Evolutionary conservation across 2,113 vertebrate genomes (phyloP), one percentile per base, ranked within the genome.

Genomic region (Spilogale gracilis): DNA sequence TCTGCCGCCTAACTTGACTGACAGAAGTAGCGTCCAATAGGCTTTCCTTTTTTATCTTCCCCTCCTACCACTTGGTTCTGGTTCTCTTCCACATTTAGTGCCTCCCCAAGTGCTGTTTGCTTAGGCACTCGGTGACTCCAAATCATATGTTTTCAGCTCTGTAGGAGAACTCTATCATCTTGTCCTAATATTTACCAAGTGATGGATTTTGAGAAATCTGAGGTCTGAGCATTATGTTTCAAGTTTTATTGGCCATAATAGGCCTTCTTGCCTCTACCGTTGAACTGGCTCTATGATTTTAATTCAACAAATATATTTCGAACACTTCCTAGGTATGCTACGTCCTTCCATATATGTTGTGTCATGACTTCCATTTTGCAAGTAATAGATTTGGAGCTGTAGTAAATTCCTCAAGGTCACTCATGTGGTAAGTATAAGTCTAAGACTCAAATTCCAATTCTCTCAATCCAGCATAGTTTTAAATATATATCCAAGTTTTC

Each of bases 381-480:
- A 91, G 86, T 65, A 89, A 85, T 81, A 67, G 45, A 91, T 65
- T 38, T 38, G 11, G 87, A 86, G 60, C 60, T 63, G 9, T 23
- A 83, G n/a, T 48, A 52, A 84, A 81, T 32, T 69, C 63, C 14
- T 91, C 63, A 45, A 96, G 76, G 73, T 88, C 71, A 67, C 38
- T 79, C 20, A 71, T 50, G 63, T 50, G 73, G 14, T 61, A 69
- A 78, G 14, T 50, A 12, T 87, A 69, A 9, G 14, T 43, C 45
- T 45, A 83, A 89, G 56, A 87, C 50, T 76, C 69, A 94, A 97
- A 89, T 63, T 54, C 67, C 61, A 80, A 52, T 48, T 82, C 32
- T 83, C 43, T 86, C 20, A 48, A 16, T 60, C 60, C 23, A 18
- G 16, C 14, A 18, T 54, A 32, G 17, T 86, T 96, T 92, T 69